Evolutionary conservation across 1,140 invertebrate genomes (phyloP).

Genomic region (Idris sp.): DNA sequence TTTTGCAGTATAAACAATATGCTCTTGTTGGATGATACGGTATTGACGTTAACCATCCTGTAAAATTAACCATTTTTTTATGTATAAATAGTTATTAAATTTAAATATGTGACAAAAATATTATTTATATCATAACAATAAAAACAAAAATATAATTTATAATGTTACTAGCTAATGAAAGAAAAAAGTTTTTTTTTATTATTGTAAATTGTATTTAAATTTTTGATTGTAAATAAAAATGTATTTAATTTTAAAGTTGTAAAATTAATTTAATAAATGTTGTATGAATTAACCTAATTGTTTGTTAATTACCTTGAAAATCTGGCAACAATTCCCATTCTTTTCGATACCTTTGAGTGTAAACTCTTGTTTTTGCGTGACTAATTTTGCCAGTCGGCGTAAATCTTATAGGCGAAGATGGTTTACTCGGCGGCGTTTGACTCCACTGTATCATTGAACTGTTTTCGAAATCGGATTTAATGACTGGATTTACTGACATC

Average conservation of each 20-base stretch:
- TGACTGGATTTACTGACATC: constrained; percentile 60
- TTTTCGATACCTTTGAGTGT: constrained; percentile 80
- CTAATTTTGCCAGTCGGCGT: constrained; percentile 77
- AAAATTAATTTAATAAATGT: no score
- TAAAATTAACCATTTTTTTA: constrained; percentile 5
- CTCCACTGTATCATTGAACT: constrained; percentile 24
- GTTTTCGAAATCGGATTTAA: constrained; percentile 33
- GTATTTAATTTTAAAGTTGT: no score
- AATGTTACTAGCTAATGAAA: no score
- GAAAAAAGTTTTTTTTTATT: no score
- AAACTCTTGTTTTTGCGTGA: constrained; percentile 76
- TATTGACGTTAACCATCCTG: constrained; percentile 80
- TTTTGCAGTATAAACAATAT: constrained; percentile 80
- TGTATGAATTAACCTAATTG: no score
- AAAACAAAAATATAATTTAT: no score
- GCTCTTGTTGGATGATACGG: constrained; percentile 78
- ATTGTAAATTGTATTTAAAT: no score
- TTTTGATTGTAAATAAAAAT: no score
- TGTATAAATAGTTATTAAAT: no score
- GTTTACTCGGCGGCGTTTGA: constrained; percentile 5
- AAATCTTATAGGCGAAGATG: constrained; percentile 51
- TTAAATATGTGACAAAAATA: no score
- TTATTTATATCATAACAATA: no score
- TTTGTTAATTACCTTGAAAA: constrained; percentile 82
- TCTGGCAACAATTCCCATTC: constrained; percentile 81